Evolutionary conservation across 2,113 vertebrate species (phyloP).

Genomic region (Anguilla rostrata): DNA sequence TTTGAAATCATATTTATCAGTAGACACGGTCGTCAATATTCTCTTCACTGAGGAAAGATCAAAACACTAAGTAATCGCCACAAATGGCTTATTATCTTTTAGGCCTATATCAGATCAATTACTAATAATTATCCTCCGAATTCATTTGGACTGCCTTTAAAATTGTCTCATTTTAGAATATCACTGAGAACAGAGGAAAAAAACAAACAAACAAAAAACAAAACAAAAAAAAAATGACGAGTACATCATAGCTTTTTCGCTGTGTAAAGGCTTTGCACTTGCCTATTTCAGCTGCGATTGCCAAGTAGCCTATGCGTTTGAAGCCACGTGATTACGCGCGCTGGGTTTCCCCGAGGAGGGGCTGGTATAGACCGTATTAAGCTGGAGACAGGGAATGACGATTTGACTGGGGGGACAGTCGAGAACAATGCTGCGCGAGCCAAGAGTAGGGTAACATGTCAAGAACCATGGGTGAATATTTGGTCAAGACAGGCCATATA

Average conservation of each 20-base stretch:
- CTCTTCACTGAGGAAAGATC: background rate
- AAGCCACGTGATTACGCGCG: constrained; percentile 27
- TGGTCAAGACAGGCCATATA: constrained; percentile 6
- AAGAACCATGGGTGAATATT: background rate
- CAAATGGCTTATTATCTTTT: background rate
- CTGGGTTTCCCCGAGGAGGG: constrained; percentile 27
- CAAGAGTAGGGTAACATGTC: constrained; percentile 17
- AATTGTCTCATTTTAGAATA: background rate
- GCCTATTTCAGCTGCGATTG: constrained; percentile 3
- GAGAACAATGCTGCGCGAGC: constrained; percentile 25
- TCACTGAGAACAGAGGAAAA: background rate
- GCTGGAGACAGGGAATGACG: constrained; percentile 22
- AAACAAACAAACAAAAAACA: too few relatives aligned
- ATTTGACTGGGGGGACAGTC: constrained; percentile 17
- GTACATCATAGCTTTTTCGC: background rate
- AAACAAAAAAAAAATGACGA: background rate
- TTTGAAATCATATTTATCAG: background rate
- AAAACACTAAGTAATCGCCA: background rate
- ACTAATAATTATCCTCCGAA: too few relatives aligned
- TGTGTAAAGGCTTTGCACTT: background rate
- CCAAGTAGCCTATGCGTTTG: constrained; percentile 8
- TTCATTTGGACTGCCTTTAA: background rate
- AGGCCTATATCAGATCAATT: background rate
- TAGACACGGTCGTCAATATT: background rate
- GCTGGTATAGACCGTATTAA: constrained; percentile 32